These are phyloP conservation scores for Clivina fossor DNA, from an alignment of 2,888 invertebrate species.

Conservation along the genomic window DNA sequence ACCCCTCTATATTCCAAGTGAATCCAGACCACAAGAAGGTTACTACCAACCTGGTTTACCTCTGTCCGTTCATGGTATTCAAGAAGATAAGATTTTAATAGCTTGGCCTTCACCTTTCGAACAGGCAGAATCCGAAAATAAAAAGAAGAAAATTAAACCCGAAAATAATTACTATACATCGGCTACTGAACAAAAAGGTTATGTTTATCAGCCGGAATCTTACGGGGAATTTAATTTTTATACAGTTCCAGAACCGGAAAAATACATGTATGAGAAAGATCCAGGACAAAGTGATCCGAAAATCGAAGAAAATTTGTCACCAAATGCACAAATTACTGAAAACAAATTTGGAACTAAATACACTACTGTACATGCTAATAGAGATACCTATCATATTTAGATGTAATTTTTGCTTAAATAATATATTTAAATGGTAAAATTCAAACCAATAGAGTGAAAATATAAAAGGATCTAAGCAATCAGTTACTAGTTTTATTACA, in stretches of 20 bases:
- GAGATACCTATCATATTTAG: slow-evolving; percentile 12
- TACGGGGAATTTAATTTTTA: slow-evolving; percentile 22
- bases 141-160: slow-evolving; percentile 22
- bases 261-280: slow-evolving; percentile 10
- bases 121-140: slow-evolving; percentile 45
- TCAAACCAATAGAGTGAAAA: too few species aligned
- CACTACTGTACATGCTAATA: slow-evolving; percentile 13
- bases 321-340: slow-evolving; percentile 44
- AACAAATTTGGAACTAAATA: slow-evolving; percentile 41
- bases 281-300: slow-evolving; percentile 30
- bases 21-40: slow-evolving; percentile 6
- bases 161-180: slow-evolving; percentile 14
- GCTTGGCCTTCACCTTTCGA: slow-evolving; percentile 48
- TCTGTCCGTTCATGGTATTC: slow-evolving; percentile 41
- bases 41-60: slow-evolving; percentile 25
- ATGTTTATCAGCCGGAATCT: slow-evolving; percentile 21
- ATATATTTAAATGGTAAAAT: too few species aligned
- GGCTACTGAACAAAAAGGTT: slow-evolving; percentile 20
- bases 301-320: slow-evolving; percentile 45
- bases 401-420: too few species aligned
- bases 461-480: too few species aligned
- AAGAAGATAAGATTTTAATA: slow-evolving; percentile 44
- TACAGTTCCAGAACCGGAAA: slow-evolving; percentile 11
- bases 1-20: slow-evolving; percentile 45
- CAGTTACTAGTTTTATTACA: too few species aligned